Conservation (phyloP, 2,888 invertebrate species). For the Hypena proboscidalis region DNA sequence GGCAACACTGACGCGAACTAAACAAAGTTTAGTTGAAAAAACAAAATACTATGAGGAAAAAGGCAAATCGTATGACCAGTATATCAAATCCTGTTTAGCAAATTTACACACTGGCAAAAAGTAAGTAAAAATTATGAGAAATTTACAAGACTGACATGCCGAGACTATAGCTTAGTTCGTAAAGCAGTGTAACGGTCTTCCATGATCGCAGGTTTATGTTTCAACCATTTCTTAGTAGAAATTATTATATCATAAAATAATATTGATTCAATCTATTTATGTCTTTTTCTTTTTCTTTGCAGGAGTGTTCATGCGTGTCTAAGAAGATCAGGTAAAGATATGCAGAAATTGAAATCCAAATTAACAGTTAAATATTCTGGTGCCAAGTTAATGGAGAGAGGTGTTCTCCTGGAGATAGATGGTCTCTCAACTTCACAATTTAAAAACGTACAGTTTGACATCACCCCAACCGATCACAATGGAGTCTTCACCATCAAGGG, state of each 20-base stretch:
- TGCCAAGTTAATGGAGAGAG: slow-evolving; percentile 88
- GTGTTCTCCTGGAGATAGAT: slow-evolving; percentile 89
- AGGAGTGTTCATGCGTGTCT: slow-evolving; percentile 85
- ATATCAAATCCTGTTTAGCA: slow-evolving; percentile 90
- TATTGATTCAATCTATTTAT: not conserved
- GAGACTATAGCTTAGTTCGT: too few relatives aligned
- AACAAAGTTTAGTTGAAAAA: slow-evolving; percentile 88
- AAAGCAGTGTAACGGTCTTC: too few relatives aligned
- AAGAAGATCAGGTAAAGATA: slow-evolving; percentile 74
- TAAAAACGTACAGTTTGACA: slow-evolving; percentile 91
- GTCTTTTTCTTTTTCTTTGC: slow-evolving; percentile 38
- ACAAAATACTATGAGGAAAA: slow-evolving; percentile 90
- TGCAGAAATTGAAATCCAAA: slow-evolving; percentile 85
- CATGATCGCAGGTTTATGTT: too few relatives aligned
- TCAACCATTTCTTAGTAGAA: too few relatives aligned
- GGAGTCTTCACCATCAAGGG: slow-evolving; percentile 89
- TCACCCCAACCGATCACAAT: slow-evolving; percentile 87
- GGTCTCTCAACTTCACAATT: slow-evolving; percentile 88
- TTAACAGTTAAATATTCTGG: slow-evolving; percentile 88
- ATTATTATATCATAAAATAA: not conserved
- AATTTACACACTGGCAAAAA: slow-evolving; percentile 89
- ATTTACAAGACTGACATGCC: too few relatives aligned
- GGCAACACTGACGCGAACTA: slow-evolving; percentile 86
- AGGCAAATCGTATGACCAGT: slow-evolving; percentile 90
- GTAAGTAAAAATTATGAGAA: too few relatives aligned